Percentiles rank a stretch among this genome's conserved stretches.
These are phyloP conservation scores for Chloroceryle amazona DNA, from an alignment of 2,797 vertebrate species.

Conservation along the genomic window DNA sequence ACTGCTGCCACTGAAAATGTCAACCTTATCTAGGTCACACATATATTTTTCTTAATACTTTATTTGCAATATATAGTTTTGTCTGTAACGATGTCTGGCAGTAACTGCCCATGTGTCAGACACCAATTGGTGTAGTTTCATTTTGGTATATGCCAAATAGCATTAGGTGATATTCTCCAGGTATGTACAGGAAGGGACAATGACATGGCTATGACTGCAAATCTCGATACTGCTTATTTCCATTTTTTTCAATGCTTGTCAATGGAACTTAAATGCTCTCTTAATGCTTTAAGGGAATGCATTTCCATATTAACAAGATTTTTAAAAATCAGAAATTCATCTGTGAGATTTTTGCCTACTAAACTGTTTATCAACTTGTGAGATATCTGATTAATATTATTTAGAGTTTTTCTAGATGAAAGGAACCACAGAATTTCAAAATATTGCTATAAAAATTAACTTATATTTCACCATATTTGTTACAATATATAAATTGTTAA, in stretches of 20 bases:
- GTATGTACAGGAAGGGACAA: background rate
- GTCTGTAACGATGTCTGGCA: background rate
- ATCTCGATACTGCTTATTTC: rapidly evolving
- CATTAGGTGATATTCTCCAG: background rate
- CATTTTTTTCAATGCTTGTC: background rate
- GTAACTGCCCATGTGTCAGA: background rate
- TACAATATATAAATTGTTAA: background rate
- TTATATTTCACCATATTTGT: background rate
- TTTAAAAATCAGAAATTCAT: background rate
- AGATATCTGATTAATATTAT: background rate
- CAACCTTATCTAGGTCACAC: background rate
- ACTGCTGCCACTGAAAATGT: background rate
- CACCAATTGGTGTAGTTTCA: background rate
- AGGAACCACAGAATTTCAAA: background rate
- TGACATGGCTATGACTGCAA: background rate
- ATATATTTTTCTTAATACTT: background rate
- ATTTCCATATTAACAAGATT: background rate
- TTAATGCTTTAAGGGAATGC: background rate
- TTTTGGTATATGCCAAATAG: background rate
- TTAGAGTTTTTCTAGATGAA: background rate
- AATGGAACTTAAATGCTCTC: background rate
- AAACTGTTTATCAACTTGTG: background rate
- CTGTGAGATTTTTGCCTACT: background rate
- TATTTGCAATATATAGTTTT: background rate
- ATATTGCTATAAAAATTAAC: background rate